A percentile compares a stretch with the other conserved stretches of the same genome.
Evolutionary conservation across 2,888 invertebrate species (phyloP).

Genomic region (Branchipolynoe longqiensis): DNA sequence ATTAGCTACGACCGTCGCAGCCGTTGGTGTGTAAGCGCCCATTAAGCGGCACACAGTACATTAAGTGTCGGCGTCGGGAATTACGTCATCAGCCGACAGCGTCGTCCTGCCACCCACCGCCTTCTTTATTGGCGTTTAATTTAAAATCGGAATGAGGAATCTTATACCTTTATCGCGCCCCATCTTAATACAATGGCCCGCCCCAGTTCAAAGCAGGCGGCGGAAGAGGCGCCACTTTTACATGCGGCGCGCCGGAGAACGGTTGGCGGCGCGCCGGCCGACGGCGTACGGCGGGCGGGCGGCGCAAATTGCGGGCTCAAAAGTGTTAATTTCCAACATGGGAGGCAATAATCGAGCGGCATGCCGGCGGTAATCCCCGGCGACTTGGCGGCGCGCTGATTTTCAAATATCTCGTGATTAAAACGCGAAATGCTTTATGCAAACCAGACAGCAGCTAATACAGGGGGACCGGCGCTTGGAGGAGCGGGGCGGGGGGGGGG

Average conservation of each 20-base stretch:
- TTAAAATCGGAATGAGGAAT: constrained; percentile 51
- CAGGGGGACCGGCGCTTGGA: no score
- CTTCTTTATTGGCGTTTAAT: constrained; percentile 45
- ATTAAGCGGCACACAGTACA: constrained; percentile 52
- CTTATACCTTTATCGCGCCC: constrained; percentile 42
- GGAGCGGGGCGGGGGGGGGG: no score
- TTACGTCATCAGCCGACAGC: constrained; percentile 46
- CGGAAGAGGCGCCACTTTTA: constrained; percentile 23
- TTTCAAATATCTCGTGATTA: constrained; percentile 58
- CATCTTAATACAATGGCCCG: constrained; percentile 49
- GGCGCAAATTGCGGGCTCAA: constrained; percentile 41
- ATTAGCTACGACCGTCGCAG: no score
- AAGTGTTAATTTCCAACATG: constrained; percentile 48
- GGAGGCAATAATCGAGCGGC: background rate
- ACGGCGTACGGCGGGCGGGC: no score
- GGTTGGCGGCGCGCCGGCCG: no score
- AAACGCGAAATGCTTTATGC: constrained; percentile 54
- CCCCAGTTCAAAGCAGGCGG: background rate
- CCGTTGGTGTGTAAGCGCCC: no score
- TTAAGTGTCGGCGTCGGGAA: constrained; percentile 17
- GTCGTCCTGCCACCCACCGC: background rate
- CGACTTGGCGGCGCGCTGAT: constrained; percentile 17
- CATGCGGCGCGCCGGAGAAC: background rate
- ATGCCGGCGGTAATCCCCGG: constrained; percentile 4
- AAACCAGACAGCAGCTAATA: constrained; percentile 28